Base-by-base conservation (phyloP, 2,113 vertebrate species). In the Spilogale gracilis region DNA sequence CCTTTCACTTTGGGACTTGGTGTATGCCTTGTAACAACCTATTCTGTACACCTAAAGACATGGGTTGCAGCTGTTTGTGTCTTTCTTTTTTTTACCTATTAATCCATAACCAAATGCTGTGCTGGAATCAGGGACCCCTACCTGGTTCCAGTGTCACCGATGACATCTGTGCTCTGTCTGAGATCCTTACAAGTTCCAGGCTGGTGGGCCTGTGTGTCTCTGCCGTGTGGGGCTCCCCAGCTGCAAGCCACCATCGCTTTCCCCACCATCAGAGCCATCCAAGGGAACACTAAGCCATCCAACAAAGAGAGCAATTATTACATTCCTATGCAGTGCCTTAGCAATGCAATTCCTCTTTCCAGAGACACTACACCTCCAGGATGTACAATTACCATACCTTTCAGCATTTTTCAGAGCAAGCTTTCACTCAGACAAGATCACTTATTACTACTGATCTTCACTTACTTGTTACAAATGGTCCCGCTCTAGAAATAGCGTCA, bases 401-500 rank as follows among this genome's bases (percentile, higher is more conserved):
- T 61, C 71, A 32, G 60, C 5, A 27, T 56, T 67, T 73, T 93
- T 80, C 67, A 63, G 58, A 91, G 20, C 25, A 69, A 25, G 50
- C 83, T 92, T 93, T 81, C 63, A 50, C 32, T 78, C 8, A 74
- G 69, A 74, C 30, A 86, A 82, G 48, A 45, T 74, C 65, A 50
- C 69, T 91, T 71, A 45, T 43, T n/a, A 3, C 11, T 0, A 88
- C 13, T 50, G 45, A 13, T 45, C 27, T 21, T 74, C 50, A 61
- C 13, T 4, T 32, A 27, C n/a, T 92, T 16, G 71, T 89, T 30
- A 3, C 43, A 61, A 89, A 27, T 25, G 9, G 27, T 27, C 61
- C 1, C 16, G 9, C 18, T 74, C 14, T 48, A 94, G 54, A 92
- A 43, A 8, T 0, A 1, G 0, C 9, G 67, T 61, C 13, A 45